Evolutionary conservation across 2,113 vertebrate species (phyloP).

Genomic region (Hippocampus barbouri): DNA sequence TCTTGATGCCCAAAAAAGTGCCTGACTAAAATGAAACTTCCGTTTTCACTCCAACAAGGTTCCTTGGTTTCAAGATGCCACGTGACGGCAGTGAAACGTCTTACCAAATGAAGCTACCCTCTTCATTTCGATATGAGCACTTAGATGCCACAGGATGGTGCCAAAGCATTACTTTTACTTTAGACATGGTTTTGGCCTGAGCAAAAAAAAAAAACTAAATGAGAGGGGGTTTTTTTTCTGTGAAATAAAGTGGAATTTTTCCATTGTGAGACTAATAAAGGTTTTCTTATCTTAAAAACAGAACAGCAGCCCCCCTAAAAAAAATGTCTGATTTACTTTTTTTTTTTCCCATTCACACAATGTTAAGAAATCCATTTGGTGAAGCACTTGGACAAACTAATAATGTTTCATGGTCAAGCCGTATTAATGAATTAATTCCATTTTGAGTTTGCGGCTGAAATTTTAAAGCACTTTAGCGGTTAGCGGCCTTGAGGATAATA

Average conservation of each 20-base stretch:
- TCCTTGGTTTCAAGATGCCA: neutral
- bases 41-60: too few species aligned
- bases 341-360: neutral
- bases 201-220: neutral
- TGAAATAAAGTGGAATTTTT: too few species aligned
- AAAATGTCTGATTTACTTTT: too few species aligned
- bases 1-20: too few species aligned
- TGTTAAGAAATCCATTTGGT: neutral
- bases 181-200: neutral
- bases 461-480: neutral
- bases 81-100: neutral
- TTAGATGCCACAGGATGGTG: neutral
- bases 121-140: neutral
- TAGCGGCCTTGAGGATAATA: conserved; percentile 20
- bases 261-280: too few species aligned
- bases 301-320: too few species aligned
- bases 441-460: neutral
- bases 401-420: neutral
- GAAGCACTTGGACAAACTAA: neutral
- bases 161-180: neutral
- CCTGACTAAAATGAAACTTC: too few species aligned
- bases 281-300: too few species aligned
- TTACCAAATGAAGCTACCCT: neutral
- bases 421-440: neutral
- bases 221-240: too few species aligned